Percentiles rank a stretch among this genome's conserved stretches.
These are phyloP conservation scores for Paramuricea clavata DNA, from an alignment of 92 coral and sea anemone species.

Conservation along the genomic window DNA sequence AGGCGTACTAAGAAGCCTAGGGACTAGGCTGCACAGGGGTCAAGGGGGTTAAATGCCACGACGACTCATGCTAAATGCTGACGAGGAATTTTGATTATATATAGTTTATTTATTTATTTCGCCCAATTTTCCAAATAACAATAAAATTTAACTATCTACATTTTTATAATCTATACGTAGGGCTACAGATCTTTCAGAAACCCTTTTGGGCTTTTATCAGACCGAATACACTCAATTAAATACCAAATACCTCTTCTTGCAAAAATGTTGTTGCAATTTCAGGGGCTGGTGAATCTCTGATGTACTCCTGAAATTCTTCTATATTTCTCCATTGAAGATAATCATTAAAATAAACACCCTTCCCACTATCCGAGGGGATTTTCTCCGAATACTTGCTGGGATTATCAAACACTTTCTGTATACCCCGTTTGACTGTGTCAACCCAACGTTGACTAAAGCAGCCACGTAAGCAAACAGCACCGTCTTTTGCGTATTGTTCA, in stretches of 20 bases:
- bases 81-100: too few species aligned
- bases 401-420: constrained; percentile 56
- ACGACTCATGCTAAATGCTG: too few species aligned
- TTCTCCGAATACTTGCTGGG: constrained; percentile 74
- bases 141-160: too few species aligned
- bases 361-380: constrained; percentile 37
- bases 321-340: constrained; percentile 72
- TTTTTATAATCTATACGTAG: too few species aligned
- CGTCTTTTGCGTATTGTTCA: constrained; percentile 43
- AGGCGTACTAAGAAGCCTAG: too few species aligned
- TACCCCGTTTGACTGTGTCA: constrained; percentile 72
- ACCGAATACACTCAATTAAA: background rate
- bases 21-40: too few species aligned
- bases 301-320: constrained; percentile 77
- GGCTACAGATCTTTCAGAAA: too few species aligned
- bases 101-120: too few species aligned
- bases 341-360: constrained; percentile 78
- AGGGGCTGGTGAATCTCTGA: constrained; percentile 79
- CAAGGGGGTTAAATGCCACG: too few species aligned
- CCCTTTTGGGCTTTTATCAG: too few species aligned
- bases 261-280: constrained; percentile 75
- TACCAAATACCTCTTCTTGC: constrained; percentile 68
- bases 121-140: too few species aligned
- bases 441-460: constrained; percentile 80
- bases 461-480: constrained; percentile 85